Base-by-base conservation (phyloP, 2,797 vertebrate genomes). In the Darevskia nairensis region DNA sequence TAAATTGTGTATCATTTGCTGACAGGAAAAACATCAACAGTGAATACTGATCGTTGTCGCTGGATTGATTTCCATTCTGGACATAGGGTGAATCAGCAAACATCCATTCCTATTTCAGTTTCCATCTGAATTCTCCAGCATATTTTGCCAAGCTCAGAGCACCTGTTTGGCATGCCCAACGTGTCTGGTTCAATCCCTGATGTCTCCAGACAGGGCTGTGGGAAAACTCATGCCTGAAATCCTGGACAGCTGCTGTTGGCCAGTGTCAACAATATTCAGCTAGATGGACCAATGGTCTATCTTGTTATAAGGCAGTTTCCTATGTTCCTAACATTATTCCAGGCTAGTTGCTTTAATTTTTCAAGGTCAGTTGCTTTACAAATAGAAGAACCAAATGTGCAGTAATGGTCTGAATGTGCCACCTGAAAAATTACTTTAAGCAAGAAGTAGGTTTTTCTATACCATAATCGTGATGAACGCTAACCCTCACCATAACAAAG, bases 371-470 rank as follows among this genome's bases (percentile, higher is more conserved):
- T 50, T 17, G 44, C 15, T 64, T 75, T 27, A 17, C 3, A 80
- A 19, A 39, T 25, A 69, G 35, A 44, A 84, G 35, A 80, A 69
- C 6, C 8, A 32, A n/a, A 46, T 93, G 71, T 75, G 23, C 79
- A 83, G 4, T 79, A 6, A 44, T 50, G 46, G 69, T 82, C 86
- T 7, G 82, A 88, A 55, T 77, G 88, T 69, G 78, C 8, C 66
- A 90, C 72, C 91, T 88, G 29, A 66, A 59, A 19, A 89, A 13
- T 61, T 85, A 91, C 90, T 89, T 82, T 91, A 87, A 91, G 87
- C 87, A 87, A 61, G 0, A 79, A 88, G 23, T 25, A 82, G 71
- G 84, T 89, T 75, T 93, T 92, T 68, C 29, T 86, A n/a, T 44
- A 80, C 17, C 80, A 27, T 83, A 59, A 17, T 83, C 3, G 27